phyloP scores from a whole-genome alignment of 2,888 invertebrate genomes.

The Griposia aprilina region DNA sequence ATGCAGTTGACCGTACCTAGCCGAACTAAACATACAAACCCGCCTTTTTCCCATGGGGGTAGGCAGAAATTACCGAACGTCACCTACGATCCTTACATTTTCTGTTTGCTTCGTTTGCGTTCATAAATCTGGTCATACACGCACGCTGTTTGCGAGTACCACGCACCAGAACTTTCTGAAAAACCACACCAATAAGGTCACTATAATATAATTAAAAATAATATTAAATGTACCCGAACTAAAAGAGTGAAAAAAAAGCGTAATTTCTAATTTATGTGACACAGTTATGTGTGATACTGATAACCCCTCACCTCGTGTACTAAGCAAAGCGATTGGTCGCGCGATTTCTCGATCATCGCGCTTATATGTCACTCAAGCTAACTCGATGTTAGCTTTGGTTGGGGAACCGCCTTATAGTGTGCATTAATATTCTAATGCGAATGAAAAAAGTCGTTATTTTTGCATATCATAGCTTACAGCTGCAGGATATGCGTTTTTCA shows the following conservation, averaged over 20 bases:
- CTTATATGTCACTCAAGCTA: background rate
- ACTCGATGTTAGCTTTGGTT: background rate
- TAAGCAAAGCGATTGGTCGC: background rate
- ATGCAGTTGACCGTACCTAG: too few relatives aligned
- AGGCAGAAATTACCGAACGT: too few relatives aligned
- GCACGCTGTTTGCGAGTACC: background rate
- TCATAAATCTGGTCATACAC: too few relatives aligned
- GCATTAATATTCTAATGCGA: background rate
- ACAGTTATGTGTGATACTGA: too few relatives aligned
- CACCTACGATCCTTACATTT: too few relatives aligned
- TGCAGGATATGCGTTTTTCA: too few relatives aligned
- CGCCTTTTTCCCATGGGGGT: too few relatives aligned
- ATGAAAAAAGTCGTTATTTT: background rate
- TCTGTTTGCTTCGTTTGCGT: too few relatives aligned
- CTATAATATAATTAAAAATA: background rate
- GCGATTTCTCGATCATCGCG: background rate
- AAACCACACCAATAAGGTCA: background rate
- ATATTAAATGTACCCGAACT: background rate
- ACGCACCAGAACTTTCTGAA: background rate
- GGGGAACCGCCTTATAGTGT: background rate
- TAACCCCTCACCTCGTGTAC: background rate
- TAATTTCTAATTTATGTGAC: background rate
- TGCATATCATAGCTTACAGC: background rate
- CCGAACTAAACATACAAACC: too few relatives aligned
- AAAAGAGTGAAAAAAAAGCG: background rate